Conservation (phyloP, 2,888 invertebrate species). For the Nomada ferruginata region DNA sequence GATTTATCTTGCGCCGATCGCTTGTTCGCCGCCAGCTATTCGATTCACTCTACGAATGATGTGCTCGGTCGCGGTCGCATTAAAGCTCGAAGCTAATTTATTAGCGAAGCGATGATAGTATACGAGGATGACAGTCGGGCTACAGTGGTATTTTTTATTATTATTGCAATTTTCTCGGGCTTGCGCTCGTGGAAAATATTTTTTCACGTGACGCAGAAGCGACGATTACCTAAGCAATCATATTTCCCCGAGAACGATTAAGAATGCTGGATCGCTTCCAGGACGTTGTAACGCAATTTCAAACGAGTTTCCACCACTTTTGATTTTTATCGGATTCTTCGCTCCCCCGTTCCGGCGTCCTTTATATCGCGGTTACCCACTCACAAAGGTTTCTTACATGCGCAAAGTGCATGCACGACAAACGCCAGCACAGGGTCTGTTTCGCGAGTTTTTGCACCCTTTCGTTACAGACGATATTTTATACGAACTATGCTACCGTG, state of each 20-base stretch:
- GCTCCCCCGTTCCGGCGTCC: slow-evolving; percentile 11
- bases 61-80: neutral
- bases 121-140: too few species aligned
- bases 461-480: slow-evolving; percentile 18
- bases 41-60: neutral
- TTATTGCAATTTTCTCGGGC: neutral
- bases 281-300: slow-evolving; percentile 24
- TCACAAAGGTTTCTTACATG: slow-evolving; percentile 46
- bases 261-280: slow-evolving; percentile 43
- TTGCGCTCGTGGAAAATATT: neutral
- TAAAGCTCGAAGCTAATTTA: neutral
- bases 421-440: slow-evolving; percentile 36
- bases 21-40: slow-evolving; percentile 11
- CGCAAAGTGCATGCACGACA: slow-evolving; percentile 48
- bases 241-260: slow-evolving; percentile 33
- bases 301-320: slow-evolving; percentile 22
- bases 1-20: slow-evolving; percentile 33
- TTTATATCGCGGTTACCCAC: slow-evolving; percentile 39
- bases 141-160: neutral
- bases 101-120: too few species aligned
- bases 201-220: neutral
- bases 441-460: slow-evolving; percentile 32
- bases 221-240: neutral
- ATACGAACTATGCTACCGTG: neutral
- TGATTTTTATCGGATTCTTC: slow-evolving; percentile 53